Percentiles rank a stretch among this genome's conserved stretches.
Evolutionary conservation across 2,797 vertebrate species (phyloP).

Genomic region (Menidia menidia): DNA sequence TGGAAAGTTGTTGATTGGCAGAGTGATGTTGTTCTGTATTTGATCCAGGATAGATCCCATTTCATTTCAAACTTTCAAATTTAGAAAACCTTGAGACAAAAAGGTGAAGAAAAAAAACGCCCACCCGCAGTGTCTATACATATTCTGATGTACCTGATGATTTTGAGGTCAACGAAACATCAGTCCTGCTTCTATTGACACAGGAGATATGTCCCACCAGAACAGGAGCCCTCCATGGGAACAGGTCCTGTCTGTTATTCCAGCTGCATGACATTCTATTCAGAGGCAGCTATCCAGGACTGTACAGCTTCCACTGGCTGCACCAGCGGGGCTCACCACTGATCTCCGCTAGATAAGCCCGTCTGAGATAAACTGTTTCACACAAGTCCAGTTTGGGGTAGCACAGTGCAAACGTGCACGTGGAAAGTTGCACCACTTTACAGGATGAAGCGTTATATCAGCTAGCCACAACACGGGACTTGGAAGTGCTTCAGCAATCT

Average conservation of each 20-base stretch:
- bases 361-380: conserved; percentile 57
- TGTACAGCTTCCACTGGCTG: conserved; percentile 64
- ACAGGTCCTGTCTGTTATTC: conserved; percentile 73
- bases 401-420: conserved; percentile 20
- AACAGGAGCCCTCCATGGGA: conserved; percentile 73
- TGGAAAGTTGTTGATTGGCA: not conserved
- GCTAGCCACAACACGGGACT: conserved; percentile 26
- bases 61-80: too few species aligned
- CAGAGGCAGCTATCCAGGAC: conserved; percentile 69
- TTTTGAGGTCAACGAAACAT: conserved; percentile 49
- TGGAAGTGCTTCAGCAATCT: conserved; percentile 35
- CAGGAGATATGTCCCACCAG: conserved; percentile 43
- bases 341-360: conserved; percentile 56
- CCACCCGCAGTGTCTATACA: not conserved
- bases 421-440: conserved; percentile 25
- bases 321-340: conserved; percentile 51
- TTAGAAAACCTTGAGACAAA: too few species aligned
- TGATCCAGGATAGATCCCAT: not conserved
- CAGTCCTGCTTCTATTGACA: conserved; percentile 40
- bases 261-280: conserved; percentile 78
- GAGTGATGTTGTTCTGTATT: conserved; percentile 4
- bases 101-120: too few species aligned
- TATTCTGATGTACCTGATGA: conserved; percentile 45
- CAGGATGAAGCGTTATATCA: conserved; percentile 23
- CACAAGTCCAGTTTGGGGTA: conserved; percentile 22